These are phyloP conservation scores for Drosophila conformis DNA, from an alignment of 2,888 invertebrate species.

Conservation along the genomic window DNA sequence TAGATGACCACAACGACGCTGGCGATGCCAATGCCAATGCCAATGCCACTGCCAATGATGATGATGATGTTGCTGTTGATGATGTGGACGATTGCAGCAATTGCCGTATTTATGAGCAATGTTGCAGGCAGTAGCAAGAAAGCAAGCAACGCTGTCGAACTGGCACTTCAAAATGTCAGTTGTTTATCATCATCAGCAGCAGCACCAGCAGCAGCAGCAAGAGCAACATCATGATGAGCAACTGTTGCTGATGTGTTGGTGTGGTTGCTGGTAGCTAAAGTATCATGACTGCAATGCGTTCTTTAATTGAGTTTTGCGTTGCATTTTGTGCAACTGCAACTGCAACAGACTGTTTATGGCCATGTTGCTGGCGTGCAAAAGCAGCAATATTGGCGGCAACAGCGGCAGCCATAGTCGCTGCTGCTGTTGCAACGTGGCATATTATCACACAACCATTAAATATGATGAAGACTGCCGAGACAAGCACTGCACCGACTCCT, in stretches of 20 bases:
- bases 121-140: slow-evolving; percentile 22
- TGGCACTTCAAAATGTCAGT: slow-evolving; percentile 79
- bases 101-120: slow-evolving; percentile 59
- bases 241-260: slow-evolving; percentile 44
- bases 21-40: slow-evolving; percentile 6
- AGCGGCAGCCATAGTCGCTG: slow-evolving; percentile 7
- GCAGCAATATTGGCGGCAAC: slow-evolving; percentile 24
- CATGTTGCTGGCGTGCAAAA: slow-evolving; percentile 57
- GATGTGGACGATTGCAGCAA: slow-evolving; percentile 34
- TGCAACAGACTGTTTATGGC: slow-evolving; percentile 73
- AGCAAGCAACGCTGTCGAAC: slow-evolving; percentile 67
- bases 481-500: slow-evolving; percentile 21
- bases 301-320: slow-evolving; percentile 80
- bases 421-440: slow-evolving; percentile 70
- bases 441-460: slow-evolving; percentile 81
- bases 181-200: slow-evolving; percentile 63
- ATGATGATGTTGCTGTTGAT: slow-evolving; percentile 12
- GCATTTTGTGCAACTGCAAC: slow-evolving; percentile 69
- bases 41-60: slow-evolving; percentile 3
- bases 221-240: slow-evolving; percentile 44
- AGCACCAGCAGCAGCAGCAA: slow-evolving; percentile 10
- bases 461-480: slow-evolving; percentile 77
- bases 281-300: slow-evolving; percentile 78
- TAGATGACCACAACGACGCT: slow-evolving; percentile 65
- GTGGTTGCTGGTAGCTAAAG: slow-evolving; percentile 41